Base-by-base conservation (phyloP, 2,797 vertebrate genomes). In the Scyliorhinus canicula region DNA sequence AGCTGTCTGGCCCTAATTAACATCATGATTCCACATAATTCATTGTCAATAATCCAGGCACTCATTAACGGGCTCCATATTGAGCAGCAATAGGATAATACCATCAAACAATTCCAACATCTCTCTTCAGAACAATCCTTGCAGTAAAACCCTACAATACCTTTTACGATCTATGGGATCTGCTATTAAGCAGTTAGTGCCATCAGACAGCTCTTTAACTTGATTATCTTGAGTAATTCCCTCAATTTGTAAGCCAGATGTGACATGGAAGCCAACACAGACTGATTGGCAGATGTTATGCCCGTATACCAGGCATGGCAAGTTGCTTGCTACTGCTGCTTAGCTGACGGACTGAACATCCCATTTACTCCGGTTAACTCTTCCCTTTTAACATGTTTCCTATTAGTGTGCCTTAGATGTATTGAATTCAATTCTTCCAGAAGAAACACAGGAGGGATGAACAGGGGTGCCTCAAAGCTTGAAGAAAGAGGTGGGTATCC, bases 1-100 rank as follows among this genome's bases (percentile, higher is more conserved):
- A 90, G 86, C 86, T 40, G 35, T 63, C 86, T 63, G 55, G 35
- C 35, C 57, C 11, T n/a, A 40, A 90, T 90, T 40, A 90, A 40
- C 86, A 90, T 90, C n/a, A 90, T 90, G 24, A 7, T 35, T 14
- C n/a, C 86, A 90, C 28, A 90, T 90, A n/a, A 90, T n/a, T 90
- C 86, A 90, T 63, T 90, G 6, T 55, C 86, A 90, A 19, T 63
- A 60, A 90, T 90, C 31, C 31, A 6, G 86, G 35, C 35, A 90
- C 55, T 90, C 86, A 90, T 90, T 90, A 90, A 40, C 55, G 40
- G n/a, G 35, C 35, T n/a, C 86, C 55, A 90, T 57, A 40, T 90
- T 90, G 86, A 63, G n/a, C 9, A 63, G 19, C 21, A 90, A 60
- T 57, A 40, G 57, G 5, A 90, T 63, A 90, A 90, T 63, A 90